Conservation (phyloP, 2,113 vertebrate genomes). For the Labrus mixtus region DNA sequence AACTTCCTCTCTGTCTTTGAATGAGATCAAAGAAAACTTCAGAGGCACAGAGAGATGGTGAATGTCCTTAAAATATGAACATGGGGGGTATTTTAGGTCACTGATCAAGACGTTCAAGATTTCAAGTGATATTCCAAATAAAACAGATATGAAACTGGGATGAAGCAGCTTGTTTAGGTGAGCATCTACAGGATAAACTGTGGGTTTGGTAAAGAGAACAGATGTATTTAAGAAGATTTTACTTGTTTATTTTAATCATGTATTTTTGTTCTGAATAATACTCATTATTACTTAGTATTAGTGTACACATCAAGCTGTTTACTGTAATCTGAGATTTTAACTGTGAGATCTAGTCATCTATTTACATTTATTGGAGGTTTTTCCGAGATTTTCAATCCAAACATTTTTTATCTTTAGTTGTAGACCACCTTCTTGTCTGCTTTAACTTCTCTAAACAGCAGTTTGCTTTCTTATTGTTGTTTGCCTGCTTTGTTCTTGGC, state of each 20-base stretch:
- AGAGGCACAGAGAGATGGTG: slow-evolving; percentile 32
- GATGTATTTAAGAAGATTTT: background rate
- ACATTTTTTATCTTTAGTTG: no score
- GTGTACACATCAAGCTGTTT: no score
- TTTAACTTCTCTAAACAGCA: no score
- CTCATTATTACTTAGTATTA: no score
- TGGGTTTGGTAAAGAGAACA: slow-evolving; percentile 1
- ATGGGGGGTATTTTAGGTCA: slow-evolving; percentile 23
- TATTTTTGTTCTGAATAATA: background rate
- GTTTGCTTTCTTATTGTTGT: no score
- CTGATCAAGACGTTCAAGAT: slow-evolving; percentile 24
- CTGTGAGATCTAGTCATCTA: no score
- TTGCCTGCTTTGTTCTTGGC: no score
- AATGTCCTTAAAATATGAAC: slow-evolving; percentile 27
- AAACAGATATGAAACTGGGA: slow-evolving; percentile 14
- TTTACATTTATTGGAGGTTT: no score
- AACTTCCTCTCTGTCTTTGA: slow-evolving; percentile 43
- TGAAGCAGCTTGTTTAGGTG: slow-evolving; percentile 8
- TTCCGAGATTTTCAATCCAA: no score
- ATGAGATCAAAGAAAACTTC: slow-evolving; percentile 56
- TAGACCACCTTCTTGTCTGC: no score
- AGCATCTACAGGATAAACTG: slow-evolving; percentile 1
- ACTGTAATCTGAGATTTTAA: no score
- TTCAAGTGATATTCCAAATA: slow-evolving; percentile 8
- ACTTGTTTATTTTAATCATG: background rate